Conservation (phyloP, 1,140 invertebrate genomes). For the Diachasmimorpha longicaudata region DNA sequence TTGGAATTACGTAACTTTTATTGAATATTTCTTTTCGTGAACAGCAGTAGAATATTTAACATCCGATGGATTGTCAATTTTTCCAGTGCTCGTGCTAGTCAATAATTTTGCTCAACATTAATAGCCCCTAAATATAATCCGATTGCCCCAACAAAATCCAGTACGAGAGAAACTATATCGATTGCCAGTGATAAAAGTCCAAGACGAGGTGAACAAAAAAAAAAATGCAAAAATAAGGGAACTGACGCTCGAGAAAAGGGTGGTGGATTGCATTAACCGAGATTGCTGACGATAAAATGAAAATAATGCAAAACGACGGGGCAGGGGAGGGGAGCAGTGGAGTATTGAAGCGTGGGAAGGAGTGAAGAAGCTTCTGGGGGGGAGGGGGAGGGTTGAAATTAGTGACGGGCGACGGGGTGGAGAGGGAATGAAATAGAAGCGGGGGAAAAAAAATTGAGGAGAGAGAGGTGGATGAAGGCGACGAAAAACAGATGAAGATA, state of each 20-base stretch:
- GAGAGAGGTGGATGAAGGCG: constrained; percentile 25
- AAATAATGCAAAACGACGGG: constrained; percentile 63
- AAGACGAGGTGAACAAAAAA: neutral
- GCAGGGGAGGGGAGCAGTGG: constrained; percentile 37
- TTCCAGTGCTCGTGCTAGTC: too few relatives aligned
- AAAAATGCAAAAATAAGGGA: constrained; percentile 12
- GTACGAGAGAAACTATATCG: neutral
- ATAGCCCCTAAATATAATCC: too few relatives aligned
- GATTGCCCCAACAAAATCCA: neutral
- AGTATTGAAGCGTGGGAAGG: constrained; percentile 12
- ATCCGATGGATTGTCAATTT: too few relatives aligned
- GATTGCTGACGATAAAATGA: constrained; percentile 64
- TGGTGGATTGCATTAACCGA: constrained; percentile 60
- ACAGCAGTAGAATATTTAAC: too few relatives aligned
- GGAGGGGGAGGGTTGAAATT: constrained; percentile 19
- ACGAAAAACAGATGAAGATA: constrained; percentile 43
- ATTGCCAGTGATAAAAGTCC: neutral
- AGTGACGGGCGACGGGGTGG: neutral
- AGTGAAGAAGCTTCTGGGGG: constrained; percentile 2
- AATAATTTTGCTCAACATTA: too few relatives aligned
- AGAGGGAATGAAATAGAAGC: constrained; percentile 20
- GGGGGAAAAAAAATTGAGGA: constrained; percentile 12
- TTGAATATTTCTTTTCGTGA: too few relatives aligned
- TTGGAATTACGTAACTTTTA: too few relatives aligned
- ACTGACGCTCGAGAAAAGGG: constrained; percentile 30